phyloP scores from a whole-genome alignment of 2,888 invertebrate genomes.

The Coleophora deauratella region DNA sequence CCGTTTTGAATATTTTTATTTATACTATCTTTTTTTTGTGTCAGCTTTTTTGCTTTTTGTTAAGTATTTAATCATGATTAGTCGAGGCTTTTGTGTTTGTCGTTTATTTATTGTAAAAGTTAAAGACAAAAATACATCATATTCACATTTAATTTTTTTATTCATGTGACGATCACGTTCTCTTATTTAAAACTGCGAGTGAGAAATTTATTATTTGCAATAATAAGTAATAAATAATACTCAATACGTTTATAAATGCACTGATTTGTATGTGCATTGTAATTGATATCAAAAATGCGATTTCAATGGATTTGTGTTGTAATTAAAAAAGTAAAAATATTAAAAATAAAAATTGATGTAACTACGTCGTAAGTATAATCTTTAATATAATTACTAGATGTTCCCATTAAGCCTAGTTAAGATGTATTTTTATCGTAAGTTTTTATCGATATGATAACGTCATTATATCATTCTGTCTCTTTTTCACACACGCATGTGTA shows the following conservation, averaged over 20 bases:
- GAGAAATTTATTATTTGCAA: background rate
- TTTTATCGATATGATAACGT: constrained; percentile 61
- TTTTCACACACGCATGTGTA: constrained; percentile 26
- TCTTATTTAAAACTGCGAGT: background rate
- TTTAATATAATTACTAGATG: constrained; percentile 64
- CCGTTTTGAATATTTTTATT: too few species aligned
- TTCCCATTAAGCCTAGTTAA: constrained; percentile 64
- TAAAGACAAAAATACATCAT: too few species aligned
- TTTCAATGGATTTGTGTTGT: constrained; percentile 34
- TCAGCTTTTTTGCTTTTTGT: too few species aligned
- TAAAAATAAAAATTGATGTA: constrained; percentile 51
- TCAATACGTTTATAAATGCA: background rate
- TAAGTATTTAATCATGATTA: too few species aligned
- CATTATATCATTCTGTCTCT: constrained; percentile 44
- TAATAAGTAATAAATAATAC: background rate
- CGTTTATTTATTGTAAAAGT: too few species aligned
- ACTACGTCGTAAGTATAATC: constrained; percentile 55
- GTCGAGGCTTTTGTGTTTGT: too few species aligned
- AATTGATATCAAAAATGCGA: too few species aligned
- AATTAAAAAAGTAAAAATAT: constrained; percentile 18
- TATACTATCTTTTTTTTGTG: too few species aligned
- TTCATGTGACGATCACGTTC: background rate
- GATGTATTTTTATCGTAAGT: constrained; percentile 54
- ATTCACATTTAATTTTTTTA: too few species aligned
- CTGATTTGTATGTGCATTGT: background rate